Evolutionary conservation across 2,888 invertebrate genomes (phyloP), one percentile per base, ranked within the genome.

Genomic region (Noctuana brunneofusca): DNA sequence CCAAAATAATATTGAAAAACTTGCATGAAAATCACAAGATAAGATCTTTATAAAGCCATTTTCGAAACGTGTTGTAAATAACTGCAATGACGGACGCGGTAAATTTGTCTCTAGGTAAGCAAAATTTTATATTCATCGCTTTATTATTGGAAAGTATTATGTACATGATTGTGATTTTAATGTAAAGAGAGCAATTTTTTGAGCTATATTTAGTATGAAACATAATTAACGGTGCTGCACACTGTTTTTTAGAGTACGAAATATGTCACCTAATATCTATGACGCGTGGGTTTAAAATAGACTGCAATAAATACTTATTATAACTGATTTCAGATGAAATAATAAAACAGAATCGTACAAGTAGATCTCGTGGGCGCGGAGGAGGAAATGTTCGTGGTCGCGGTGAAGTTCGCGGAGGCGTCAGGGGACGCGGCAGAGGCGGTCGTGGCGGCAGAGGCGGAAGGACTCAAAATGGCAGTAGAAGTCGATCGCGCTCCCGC

Each of bases 61-160:
- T 12, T 12, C 2, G 35, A 35, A 35, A 35, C 35, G 35, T 35
- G 12, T 35, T 3, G 35, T 14, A 11, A 14, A n/a, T n/a, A 38
- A 38, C 16, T 20, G 46, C 24, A 30, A 89, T 89, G 89, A 78
- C 82, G 32, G 89, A 89, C 73, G 78, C 86, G 20, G 82, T 88
- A 14, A 86, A 89, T 76, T 87, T 89, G 88, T 88, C 89, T 64
- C 70, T 89, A 60, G 89, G 89, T 89, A 81, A 81, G 83, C 64
- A 35, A 80, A 60, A 46, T 52, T 63, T 41, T 62, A 14, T 30
- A 49, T 43, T 52, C 5, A 12, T 35, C 9, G 6, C 2, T 0
- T 3, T 14, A 41, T 11, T 8, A 30, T 62, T 41, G 16, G 52
- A 41, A 22, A 43, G 49, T 30, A 6, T 30, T 6, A 35, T 35